Evolutionary conservation across 2,113 vertebrate genomes (phyloP).

Genomic region (Raja brachyura): DNA sequence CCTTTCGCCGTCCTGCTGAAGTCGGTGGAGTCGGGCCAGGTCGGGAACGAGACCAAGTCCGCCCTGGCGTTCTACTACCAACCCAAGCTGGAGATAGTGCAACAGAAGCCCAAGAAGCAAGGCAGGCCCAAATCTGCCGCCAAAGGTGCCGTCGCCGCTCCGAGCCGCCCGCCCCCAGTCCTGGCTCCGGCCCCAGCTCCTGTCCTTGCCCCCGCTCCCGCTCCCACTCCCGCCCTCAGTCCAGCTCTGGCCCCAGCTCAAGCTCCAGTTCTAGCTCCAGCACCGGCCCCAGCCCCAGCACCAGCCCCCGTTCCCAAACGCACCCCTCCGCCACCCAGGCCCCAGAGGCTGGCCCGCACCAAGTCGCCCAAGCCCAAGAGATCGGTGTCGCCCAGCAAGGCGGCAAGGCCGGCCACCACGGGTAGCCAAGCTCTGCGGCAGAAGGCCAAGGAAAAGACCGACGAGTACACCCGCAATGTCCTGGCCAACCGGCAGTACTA

Average conservation of each 20-base stretch:
- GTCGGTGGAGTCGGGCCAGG: not conserved
- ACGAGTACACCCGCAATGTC: not conserved
- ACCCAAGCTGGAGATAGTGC: not conserved
- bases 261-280: too few relatives aligned
- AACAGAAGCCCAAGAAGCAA: not conserved
- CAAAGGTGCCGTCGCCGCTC: too few relatives aligned
- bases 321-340: too few relatives aligned
- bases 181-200: too few relatives aligned
- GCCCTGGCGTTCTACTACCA: not conserved
- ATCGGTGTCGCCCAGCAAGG: not conserved
- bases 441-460: not conserved
- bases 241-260: too few relatives aligned
- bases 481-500: slow-evolving; percentile 11
- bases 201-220: too few relatives aligned
- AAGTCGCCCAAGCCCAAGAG: not conserved
- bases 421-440: not conserved
- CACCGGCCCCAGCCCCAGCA: too few relatives aligned
- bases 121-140: fast-evolving
- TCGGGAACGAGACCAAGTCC: not conserved
- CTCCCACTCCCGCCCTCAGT: too few relatives aligned
- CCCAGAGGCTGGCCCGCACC: not conserved
- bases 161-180: not conserved
- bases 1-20: not conserved
- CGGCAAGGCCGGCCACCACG: not conserved
- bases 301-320: not conserved